Conservation (phyloP, 2,113 vertebrate genomes). For the Brachypteracias leptosomus region DNA sequence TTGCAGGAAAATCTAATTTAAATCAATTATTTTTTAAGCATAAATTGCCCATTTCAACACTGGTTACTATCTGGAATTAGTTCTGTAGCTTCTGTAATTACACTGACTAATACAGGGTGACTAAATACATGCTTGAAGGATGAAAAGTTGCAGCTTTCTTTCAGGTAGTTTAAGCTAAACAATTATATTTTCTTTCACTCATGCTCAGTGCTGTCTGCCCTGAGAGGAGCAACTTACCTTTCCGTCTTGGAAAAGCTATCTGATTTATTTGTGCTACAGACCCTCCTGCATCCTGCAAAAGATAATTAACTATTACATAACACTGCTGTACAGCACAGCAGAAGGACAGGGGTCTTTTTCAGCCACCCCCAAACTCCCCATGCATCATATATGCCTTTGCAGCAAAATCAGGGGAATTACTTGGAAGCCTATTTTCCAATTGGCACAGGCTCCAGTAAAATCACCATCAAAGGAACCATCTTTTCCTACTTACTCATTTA, state of each 20-base stretch:
- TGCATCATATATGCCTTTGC: rapidly evolving
- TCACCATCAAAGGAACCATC: not conserved
- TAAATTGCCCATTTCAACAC: slow-evolving; percentile 4
- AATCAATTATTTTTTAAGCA: not conserved
- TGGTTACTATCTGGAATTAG: not conserved
- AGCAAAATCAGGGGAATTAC: not conserved
- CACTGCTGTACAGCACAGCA: not conserved
- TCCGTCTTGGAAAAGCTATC: not conserved
- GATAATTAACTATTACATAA: rapidly evolving
- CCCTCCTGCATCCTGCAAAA: not conserved
- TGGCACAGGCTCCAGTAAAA: not conserved
- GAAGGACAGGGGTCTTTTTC: not conserved
- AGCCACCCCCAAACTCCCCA: not conserved
- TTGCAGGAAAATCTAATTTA: not conserved
- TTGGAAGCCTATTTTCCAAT: not conserved
- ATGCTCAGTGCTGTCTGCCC: not conserved
- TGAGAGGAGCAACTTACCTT: not conserved
- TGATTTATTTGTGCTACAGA: not conserved
- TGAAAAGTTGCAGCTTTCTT: not conserved
- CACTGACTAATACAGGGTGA: not conserved
- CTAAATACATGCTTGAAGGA: not conserved
- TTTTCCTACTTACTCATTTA: not conserved
- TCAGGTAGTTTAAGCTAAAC: not conserved
- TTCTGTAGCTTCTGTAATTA: not conserved
- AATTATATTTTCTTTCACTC: not conserved